Evolutionary conservation across 2,888 invertebrate genomes (phyloP), one percentile per base, ranked within the genome.

Genomic region (Drosophila greeni): DNA sequence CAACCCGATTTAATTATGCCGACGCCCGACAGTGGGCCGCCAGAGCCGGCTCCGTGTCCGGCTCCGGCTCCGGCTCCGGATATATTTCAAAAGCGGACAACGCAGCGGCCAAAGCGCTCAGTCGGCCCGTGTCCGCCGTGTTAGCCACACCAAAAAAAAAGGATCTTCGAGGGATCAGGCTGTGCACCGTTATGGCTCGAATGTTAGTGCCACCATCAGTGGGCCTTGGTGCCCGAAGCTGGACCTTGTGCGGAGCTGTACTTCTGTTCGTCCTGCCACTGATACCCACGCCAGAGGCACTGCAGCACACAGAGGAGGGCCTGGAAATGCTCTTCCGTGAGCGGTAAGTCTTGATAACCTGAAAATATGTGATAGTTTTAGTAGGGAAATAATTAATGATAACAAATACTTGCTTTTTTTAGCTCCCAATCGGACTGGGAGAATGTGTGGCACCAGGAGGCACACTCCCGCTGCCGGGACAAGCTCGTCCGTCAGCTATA

Each of bases 381-480:
- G 11, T 18, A 5, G 7, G 20, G 3, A 43, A 43, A 16, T 43
- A 4, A 29, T 26, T 11, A 1, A 1, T 5, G 11, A 16, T 12
- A 16, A 18, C 3, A 8, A 8, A 20, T 3, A 9, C 9, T n/a
- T 29, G 18, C 18, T 11, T 23, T 40, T 9, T 26, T 11, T 42
- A 91, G 91, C 74, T 89, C 90, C n/a, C 89, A 90, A 73, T 90
- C 90, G 9, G 91, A 92, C 66, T 92, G 92, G 92, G 88, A 90
- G 79, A 88, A 90, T 59, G 90, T 90, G 16, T 92, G 92, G 92
- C 92, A 91, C 73, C 88, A 87, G 54, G 92, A 92, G 83, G 89
- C 90, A 55, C 91, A 91, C 77, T 89, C 90, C 2, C 88, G 91
- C 33, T 92, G 92, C 79, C 90, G 91, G 39, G 90, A 91, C 74